phyloP scores from a whole-genome alignment of 2,113 vertebrate genomes.

The Saccopteryx leptura region DNA sequence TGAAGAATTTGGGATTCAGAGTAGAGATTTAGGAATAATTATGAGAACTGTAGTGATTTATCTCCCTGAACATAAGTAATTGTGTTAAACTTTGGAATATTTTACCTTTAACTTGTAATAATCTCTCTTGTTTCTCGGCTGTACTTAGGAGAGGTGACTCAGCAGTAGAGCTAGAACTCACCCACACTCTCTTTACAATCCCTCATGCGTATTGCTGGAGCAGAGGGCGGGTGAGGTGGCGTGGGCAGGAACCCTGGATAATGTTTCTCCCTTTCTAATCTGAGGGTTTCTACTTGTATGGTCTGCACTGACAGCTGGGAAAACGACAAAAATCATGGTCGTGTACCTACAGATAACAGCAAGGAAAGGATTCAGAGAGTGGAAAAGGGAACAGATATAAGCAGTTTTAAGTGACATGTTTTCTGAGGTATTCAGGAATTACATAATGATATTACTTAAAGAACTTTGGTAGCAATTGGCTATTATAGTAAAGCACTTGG shows the following conservation, averaged over 20 bases:
- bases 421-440: conserved; percentile 7
- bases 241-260: conserved; percentile 29
- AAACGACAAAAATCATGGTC: not conserved
- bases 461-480: conserved; percentile 35
- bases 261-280: conserved; percentile 33
- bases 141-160: conserved; percentile 54
- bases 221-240: not conserved
- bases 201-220: not conserved
- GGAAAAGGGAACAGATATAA: conserved; percentile 2
- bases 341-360: conserved; percentile 11
- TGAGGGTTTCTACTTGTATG: conserved; percentile 54
- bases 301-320: not conserved
- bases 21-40: conserved; percentile 55
- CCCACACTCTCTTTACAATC: not conserved
- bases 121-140: conserved; percentile 20
- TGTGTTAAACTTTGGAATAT: conserved; percentile 44
- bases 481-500: conserved; percentile 17
- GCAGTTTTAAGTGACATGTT: conserved; percentile 24
- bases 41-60: conserved; percentile 25
- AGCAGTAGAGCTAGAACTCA: conserved; percentile 10
- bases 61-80: conserved; percentile 4
- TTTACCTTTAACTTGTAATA: conserved; percentile 28
- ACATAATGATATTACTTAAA: conserved; percentile 51
- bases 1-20: not conserved
- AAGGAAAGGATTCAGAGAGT: conserved; percentile 3